phyloP scores from a whole-genome alignment of 53 echinoderm and acorn worm genomes.

The Apostichopus leukothele region DNA sequence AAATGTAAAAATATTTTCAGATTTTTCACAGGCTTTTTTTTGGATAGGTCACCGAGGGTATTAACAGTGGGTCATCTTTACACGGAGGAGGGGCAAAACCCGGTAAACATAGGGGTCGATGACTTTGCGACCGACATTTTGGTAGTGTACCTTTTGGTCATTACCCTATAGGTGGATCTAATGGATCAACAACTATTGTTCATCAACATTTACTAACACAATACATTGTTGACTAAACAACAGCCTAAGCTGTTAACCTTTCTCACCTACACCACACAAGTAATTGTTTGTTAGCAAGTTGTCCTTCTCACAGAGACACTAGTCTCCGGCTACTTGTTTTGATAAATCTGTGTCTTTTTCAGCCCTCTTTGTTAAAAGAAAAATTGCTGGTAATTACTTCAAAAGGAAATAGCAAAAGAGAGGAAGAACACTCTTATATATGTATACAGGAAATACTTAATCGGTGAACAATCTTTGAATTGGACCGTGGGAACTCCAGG shows the following conservation, averaged over 20 bases:
- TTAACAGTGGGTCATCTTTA: no score
- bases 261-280: not conserved
- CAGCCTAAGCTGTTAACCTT: constrained; percentile 6
- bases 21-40: no score
- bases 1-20: no score
- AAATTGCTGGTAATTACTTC: not conserved
- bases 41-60: no score
- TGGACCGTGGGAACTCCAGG: no score
- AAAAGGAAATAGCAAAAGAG: not conserved
- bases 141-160: not conserved
- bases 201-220: not conserved
- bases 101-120: not conserved
- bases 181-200: constrained; percentile 16
- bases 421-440: not conserved
- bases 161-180: not conserved
- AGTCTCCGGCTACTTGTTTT: not conserved
- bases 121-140: not conserved
- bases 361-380: not conserved
- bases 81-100: not conserved
- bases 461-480: not conserved
- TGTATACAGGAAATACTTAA: not conserved
- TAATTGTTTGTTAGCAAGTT: not conserved
- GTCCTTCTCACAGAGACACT: not conserved
- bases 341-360: not conserved
- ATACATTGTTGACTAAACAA: constrained; percentile 27